These are phyloP conservation scores for Myopa tessellatipennis DNA, from an alignment of 2,888 invertebrate genomes.

Conservation along the genomic window DNA sequence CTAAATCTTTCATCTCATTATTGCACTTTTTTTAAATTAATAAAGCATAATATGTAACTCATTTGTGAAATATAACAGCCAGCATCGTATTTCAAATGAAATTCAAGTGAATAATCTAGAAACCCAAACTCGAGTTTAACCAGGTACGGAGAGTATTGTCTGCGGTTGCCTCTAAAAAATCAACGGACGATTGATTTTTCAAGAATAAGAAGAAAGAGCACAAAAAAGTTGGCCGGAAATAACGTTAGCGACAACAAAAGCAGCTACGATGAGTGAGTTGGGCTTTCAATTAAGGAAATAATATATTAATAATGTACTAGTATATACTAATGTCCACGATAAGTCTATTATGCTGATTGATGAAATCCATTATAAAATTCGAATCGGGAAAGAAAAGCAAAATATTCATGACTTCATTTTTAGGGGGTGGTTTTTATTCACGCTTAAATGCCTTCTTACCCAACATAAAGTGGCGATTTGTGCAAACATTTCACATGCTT, in stretches of 20 bases:
- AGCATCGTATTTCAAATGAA: not conserved
- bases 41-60: conserved; percentile 31
- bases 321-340: not conserved
- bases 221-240: conserved; percentile 7
- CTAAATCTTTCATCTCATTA: conserved; percentile 28
- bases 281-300: not conserved
- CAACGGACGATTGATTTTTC: conserved; percentile 46
- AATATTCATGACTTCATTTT: not conserved
- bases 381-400: not conserved
- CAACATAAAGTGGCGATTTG: too few relatives aligned
- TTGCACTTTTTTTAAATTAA: conserved; percentile 26
- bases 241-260: conserved; percentile 15
- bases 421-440: conserved; percentile 17
- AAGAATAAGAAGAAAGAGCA: conserved; percentile 10
- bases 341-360: too few relatives aligned
- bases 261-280: conserved; percentile 31
- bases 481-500: not conserved
- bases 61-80: conserved; percentile 3
- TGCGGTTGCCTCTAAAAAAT: conserved; percentile 16
- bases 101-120: conserved; percentile 5
- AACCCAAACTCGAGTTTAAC: not conserved
- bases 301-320: not conserved
- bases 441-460: not conserved
- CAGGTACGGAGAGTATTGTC: conserved; percentile 12
- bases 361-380: not conserved